A percentile compares a stretch with the other conserved stretches of the same genome.
These are phyloP conservation scores for Strigamia crassipes DNA, from an alignment of 2,888 invertebrate genomes.

Conservation along the genomic window DNA sequence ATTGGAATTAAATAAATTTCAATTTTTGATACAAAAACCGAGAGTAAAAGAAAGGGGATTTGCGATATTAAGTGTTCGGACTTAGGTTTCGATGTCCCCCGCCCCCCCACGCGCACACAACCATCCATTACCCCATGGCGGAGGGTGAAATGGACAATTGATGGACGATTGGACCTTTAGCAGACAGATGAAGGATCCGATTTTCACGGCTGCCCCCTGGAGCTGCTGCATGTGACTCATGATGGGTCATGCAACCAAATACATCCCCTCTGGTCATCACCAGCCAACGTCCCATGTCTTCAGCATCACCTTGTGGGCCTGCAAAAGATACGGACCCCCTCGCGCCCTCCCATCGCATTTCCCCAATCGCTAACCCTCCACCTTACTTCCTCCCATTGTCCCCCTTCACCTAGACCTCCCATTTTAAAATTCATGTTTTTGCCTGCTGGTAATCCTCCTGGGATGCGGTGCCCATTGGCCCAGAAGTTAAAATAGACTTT, in stretches of 20 bases:
- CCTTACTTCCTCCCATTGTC: background rate
- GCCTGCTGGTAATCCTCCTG: conserved; percentile 22
- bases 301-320: background rate
- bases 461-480: background rate
- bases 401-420: background rate
- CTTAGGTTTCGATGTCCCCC: background rate
- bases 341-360: background rate
- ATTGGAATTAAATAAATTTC: too few species aligned
- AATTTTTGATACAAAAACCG: too few species aligned
- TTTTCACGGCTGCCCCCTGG: conserved; percentile 29
- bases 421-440: conserved; percentile 33
- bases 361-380: background rate
- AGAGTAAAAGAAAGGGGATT: too few species aligned
- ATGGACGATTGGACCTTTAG: conserved; percentile 25
- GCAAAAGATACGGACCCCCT: background rate
- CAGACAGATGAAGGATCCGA: conserved; percentile 31
- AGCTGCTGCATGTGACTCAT: background rate
- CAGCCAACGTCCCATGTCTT: background rate
- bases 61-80: conserved; percentile 21
- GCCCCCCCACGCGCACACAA: background rate
- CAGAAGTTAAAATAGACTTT: conserved; percentile 25
- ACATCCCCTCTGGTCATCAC: conserved; percentile 14
- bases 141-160: conserved; percentile 31
- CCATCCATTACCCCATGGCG: conserved; percentile 3
- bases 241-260: conserved; percentile 27